Conservation (phyloP, 2,797 vertebrate genomes). For the Fringilla coelebs region DNA sequence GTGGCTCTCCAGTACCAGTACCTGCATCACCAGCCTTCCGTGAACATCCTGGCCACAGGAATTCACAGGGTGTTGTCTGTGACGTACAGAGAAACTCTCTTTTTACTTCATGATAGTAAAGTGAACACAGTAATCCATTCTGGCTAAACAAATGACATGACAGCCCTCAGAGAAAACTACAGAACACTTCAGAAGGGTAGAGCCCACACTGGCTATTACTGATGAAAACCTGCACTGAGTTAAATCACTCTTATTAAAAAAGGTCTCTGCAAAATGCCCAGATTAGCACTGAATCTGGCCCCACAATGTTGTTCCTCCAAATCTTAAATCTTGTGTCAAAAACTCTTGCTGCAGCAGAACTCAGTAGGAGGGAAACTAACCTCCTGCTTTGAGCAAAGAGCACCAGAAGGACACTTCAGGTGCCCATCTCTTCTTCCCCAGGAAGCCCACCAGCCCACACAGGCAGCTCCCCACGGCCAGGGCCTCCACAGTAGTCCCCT, state of each 20-base stretch:
- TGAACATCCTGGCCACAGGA: not conserved
- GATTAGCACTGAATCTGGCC: not conserved
- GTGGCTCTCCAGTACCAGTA: not conserved
- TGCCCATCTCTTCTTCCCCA: not conserved
- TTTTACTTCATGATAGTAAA: not conserved
- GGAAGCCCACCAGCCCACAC: not conserved
- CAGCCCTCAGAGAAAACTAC: not conserved
- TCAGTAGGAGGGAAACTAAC: rapidly evolving
- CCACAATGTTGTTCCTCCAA: not conserved
- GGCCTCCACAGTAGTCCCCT: too few relatives aligned
- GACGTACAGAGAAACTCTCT: not conserved
- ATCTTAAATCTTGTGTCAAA: not conserved
- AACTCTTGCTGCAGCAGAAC: not conserved
- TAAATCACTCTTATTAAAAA: not conserved
- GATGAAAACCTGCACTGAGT: not conserved
- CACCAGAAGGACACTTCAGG: not conserved
- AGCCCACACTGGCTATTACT: not conserved
- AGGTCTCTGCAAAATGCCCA: not conserved
- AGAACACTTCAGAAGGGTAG: not conserved
- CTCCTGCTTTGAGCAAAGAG: not conserved
- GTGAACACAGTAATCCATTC: not conserved
- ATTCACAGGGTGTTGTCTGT: not conserved
- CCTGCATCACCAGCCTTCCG: rapidly evolving
- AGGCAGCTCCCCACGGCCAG: not conserved
- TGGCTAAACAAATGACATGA: not conserved